Base-by-base conservation (phyloP, 1,140 invertebrate genomes). In the Bicyclus anynana region DNA sequence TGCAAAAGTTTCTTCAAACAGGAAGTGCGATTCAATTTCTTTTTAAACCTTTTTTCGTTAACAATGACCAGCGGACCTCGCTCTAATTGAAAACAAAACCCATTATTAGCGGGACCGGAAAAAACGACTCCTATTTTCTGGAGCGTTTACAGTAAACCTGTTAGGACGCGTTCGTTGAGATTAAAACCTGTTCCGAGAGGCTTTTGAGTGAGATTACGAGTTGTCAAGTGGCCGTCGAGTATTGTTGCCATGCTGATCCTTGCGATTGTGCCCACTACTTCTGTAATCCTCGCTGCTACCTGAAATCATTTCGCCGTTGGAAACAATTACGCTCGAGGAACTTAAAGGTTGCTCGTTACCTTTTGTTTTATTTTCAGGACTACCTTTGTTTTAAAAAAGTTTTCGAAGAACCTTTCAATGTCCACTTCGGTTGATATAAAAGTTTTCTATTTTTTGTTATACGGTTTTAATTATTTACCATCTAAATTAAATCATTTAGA, bases 171-270 rank as follows among this genome's bases (percentile, higher is more conserved):
- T 68, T 67, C 65, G 66, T 71, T 59, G 61, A 60, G 65, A 62
- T 64, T 65, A 65, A 65, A 64, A 55, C 67, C 59, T 50, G 65
- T 69, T 70, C 61, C 51, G 58, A 62, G 65, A 63, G 61, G 62
- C 63, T 69, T 74, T 67, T 60, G 59, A 67, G 63, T 65, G 61
- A 70, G 72, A 75, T 75, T 75, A 74, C 62, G 53, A 62, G 62
- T 63, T 72, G 69, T 68, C 72, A 72, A 75, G 69, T 69, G 65
- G 59, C 50, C 67, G 57, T 58, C 40, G 61, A 77, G 69, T 71
- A 77, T 77, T 75, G 72, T 78, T 72, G 35, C 44, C 23, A 49
- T 50, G 46, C 44, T 60, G 58, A 54, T 60, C 57, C 57, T 48
- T 53, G 58, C 51, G 58, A 54, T 54, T 51, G 14, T 51, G 53